Evolutionary conservation across 1,140 invertebrate genomes (phyloP).

Genomic region (Apis laboriosa): DNA sequence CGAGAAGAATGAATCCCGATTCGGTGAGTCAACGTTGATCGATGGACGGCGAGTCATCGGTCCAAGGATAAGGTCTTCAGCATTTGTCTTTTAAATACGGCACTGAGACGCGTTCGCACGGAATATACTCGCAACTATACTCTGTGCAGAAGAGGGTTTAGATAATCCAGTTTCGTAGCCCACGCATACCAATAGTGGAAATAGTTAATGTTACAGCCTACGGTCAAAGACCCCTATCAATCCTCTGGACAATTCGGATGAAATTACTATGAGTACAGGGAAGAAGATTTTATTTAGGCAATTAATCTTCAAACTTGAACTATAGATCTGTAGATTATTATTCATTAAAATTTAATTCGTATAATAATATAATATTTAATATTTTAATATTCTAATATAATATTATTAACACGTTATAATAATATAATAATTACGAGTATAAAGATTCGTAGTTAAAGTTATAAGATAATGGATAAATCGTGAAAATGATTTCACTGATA

Average conservation of each 20-base stretch:
- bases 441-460: not conserved
- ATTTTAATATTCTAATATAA: too few relatives aligned
- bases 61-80: slow-evolving; percentile 23
- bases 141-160: not conserved
- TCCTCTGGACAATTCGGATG: not conserved
- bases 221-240: slow-evolving; percentile 29
- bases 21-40: slow-evolving; percentile 34
- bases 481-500: not conserved
- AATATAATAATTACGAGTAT: not conserved
- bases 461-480: not conserved
- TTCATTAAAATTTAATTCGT: not conserved
- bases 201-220: slow-evolving; percentile 25
- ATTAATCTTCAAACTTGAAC: not conserved
- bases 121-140: not conserved
- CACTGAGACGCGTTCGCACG: not conserved
- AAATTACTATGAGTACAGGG: slow-evolving; percentile 7
- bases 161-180: slow-evolving; percentile 41
- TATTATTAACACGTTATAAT: too few relatives aligned
- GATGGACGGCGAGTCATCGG: slow-evolving; percentile 12
- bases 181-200: slow-evolving; percentile 23
- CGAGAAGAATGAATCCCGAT: not conserved
- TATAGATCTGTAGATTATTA: not conserved
- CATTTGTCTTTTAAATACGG: slow-evolving; percentile 12
- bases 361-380: too few relatives aligned
- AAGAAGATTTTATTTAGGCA: slow-evolving; percentile 20